phyloP scores from a whole-genome alignment of 2,797 vertebrate genomes.

The Salmo trutta region DNA sequence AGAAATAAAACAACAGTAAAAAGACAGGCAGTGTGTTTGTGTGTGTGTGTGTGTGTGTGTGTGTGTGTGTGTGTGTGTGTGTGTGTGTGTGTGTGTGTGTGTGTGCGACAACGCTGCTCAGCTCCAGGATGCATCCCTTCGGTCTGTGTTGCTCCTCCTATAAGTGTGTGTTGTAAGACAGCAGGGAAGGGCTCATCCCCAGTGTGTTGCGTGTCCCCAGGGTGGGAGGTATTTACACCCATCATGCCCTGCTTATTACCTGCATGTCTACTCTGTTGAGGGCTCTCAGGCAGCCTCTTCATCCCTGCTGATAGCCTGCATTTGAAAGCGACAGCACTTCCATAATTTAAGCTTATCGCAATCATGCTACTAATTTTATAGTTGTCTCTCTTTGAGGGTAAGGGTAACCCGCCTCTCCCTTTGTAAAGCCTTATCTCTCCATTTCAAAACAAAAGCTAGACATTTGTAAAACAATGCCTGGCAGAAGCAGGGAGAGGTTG shows the following conservation, averaged over 20 bases:
- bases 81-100: background rate
- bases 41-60: too few species aligned
- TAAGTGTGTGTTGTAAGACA: conserved; percentile 13
- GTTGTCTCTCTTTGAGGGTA: conserved; percentile 58
- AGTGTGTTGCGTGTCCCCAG: conserved; percentile 4
- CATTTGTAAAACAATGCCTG: conserved; percentile 59
- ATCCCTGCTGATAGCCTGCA: conserved; percentile 54
- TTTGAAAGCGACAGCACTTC: conserved; percentile 53
- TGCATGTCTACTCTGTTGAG: conserved; percentile 53
- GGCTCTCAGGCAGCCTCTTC: conserved; percentile 21
- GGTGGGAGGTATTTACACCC: conserved; percentile 67
- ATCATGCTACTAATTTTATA: conserved; percentile 61
- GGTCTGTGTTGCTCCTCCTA: too few species aligned
- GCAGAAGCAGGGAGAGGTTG: conserved; percentile 45
- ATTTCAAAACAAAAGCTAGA: conserved; percentile 68
- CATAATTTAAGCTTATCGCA: conserved; percentile 55
- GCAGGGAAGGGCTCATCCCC: background rate
- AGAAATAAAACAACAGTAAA: too few species aligned
- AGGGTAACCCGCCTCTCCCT: conserved; percentile 53
- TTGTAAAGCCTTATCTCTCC: conserved; percentile 59
- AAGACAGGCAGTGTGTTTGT: too few species aligned
- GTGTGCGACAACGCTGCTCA: too few species aligned
- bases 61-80: conserved; percentile 2
- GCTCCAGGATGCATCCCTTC: too few species aligned
- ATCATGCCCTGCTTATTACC: conserved; percentile 71